A percentile compares a stretch with the other conserved stretches of the same genome.
Conservation (phyloP, 35 echinoderm and acorn worm species). For the Ophioderma brevispina region DNA sequence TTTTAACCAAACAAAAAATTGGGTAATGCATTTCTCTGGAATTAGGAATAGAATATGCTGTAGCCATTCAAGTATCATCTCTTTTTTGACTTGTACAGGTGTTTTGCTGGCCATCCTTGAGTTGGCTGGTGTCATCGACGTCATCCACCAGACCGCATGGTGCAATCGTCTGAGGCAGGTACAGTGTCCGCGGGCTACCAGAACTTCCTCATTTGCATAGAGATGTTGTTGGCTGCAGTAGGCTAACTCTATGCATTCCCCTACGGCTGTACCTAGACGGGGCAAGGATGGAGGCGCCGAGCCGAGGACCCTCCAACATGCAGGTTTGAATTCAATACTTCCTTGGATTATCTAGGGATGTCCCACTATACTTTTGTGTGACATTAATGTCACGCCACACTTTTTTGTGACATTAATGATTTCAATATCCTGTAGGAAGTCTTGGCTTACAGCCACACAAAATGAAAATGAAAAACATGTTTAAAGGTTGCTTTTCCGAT, state of each 20-base stretch:
- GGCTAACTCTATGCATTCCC: constrained; percentile 89
- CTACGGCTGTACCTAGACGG: constrained; percentile 63
- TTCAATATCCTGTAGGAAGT: no score
- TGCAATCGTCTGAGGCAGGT: constrained; percentile 45
- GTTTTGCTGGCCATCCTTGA: constrained; percentile 92
- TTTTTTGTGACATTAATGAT: no score
- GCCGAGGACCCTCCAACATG: constrained; percentile 35
- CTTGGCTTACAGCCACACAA: no score
- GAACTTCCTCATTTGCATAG: constrained; percentile 96
- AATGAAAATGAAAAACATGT: no score
- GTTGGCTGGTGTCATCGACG: constrained; percentile 64
- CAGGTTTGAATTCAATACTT: constrained; percentile 60
- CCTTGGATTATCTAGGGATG: no score
- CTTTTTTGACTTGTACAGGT: constrained; percentile 34
- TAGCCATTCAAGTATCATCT: no score
- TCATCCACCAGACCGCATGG: constrained; percentile 33
- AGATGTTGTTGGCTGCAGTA: constrained; percentile 98
- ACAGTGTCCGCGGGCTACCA: constrained; percentile 94
- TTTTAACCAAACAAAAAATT: no score
- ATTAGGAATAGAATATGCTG: no score
- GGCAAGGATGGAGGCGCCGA: constrained; percentile 19
- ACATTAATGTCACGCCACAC: no score
- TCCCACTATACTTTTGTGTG: no score
- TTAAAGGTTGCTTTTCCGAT: no score
- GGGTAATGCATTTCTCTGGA: no score